A percentile compares a stretch with the other conserved stretches of the same genome.
Conservation (phyloP, 92 coral and sea anemone species). For the Hydrozoanthus gracilis region DNA sequence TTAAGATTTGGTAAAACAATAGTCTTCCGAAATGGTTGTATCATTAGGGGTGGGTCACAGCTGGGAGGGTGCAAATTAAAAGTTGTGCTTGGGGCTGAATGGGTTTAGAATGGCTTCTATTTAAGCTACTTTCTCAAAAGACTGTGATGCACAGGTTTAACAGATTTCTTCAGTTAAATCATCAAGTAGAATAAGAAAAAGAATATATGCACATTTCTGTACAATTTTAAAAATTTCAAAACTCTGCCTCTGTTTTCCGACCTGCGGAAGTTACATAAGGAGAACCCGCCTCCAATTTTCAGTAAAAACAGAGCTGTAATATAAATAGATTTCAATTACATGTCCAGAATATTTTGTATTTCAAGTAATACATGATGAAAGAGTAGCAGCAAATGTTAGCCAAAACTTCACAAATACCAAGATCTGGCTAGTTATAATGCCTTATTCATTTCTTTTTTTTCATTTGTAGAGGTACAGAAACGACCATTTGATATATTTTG, state of each 20-base stretch:
- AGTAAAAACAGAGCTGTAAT: constrained; percentile 39
- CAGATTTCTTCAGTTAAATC: constrained; percentile 26
- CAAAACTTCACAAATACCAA: constrained; percentile 25
- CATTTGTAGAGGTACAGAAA: background rate
- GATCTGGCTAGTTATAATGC: constrained; percentile 28
- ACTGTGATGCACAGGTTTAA: constrained; percentile 43
- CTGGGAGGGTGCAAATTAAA: too few relatives aligned
- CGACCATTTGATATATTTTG: background rate
- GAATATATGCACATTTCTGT: constrained; percentile 38
- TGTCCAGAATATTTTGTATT: constrained; percentile 26
- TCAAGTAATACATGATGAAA: background rate
- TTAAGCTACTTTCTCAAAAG: constrained; percentile 8
- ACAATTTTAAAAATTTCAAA: constrained; percentile 34
- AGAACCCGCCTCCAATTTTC: constrained; percentile 30
- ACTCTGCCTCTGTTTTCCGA: constrained; percentile 31
- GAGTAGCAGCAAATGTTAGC: background rate
- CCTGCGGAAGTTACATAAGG: constrained; percentile 26
- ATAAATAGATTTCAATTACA: constrained; percentile 44
- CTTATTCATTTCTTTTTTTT: background rate
- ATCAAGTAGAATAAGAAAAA: constrained; percentile 5
- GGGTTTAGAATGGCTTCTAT: background rate
- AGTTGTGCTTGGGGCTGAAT: too few relatives aligned
- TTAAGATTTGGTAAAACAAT: too few relatives aligned
- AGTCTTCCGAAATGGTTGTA: too few relatives aligned
- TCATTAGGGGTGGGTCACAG: too few relatives aligned